Conservation (phyloP, 2,797 vertebrate species). For the Fringilla coelebs region DNA sequence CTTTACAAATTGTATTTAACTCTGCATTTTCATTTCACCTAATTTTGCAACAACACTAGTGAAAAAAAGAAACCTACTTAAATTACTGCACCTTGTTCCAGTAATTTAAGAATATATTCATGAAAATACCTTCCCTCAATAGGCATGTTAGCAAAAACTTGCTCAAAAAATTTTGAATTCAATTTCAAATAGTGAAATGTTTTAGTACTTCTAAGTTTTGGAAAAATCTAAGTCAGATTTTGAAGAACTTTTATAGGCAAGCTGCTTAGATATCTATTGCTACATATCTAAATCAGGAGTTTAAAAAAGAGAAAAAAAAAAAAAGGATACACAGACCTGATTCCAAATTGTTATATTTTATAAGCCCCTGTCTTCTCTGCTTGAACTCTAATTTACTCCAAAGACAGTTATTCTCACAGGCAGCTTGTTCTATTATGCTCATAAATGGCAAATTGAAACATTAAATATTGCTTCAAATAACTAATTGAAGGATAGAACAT, state of each 20-base stretch:
- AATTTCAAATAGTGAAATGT: not conserved
- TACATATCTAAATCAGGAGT: not conserved
- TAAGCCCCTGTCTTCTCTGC: not conserved
- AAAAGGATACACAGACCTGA: not conserved
- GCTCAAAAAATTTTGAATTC: not conserved
- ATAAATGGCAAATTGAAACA: not conserved
- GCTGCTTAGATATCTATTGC: not conserved
- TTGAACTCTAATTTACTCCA: not conserved
- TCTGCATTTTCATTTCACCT: constrained; percentile 39
- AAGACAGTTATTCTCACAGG: not conserved
- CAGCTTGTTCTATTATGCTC: not conserved
- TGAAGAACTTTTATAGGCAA: not conserved
- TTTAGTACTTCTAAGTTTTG: not conserved
- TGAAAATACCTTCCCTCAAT: not conserved
- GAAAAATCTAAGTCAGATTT: not conserved
- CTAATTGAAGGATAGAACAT: not conserved
- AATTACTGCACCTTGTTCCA: constrained; percentile 36
- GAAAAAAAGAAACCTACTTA: not conserved
- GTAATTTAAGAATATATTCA: constrained; percentile 1
- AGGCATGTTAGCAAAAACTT: not conserved
- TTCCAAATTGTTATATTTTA: not conserved
- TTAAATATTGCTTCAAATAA: constrained; percentile 29
- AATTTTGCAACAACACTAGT: not conserved
- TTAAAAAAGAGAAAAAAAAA: not conserved
- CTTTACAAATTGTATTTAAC: constrained; percentile 23